Conservation (phyloP, 2,888 invertebrate genomes). For the Cepaea hortensis region DNA sequence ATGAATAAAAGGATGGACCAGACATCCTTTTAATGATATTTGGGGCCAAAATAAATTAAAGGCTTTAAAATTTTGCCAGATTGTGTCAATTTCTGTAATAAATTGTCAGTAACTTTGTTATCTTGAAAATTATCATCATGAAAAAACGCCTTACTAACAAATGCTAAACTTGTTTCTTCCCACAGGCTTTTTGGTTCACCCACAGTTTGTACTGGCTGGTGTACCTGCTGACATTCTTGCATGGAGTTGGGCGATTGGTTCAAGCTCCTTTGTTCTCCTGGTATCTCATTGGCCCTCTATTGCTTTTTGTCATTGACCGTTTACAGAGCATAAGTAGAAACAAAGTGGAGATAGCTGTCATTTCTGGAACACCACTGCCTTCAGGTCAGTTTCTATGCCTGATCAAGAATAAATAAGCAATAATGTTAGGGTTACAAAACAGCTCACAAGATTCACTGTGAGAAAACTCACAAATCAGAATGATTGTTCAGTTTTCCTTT, state of each 20-base stretch:
- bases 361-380: slow-evolving; percentile 80
- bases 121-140: background rate
- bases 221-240: slow-evolving; percentile 80
- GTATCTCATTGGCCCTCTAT: slow-evolving; percentile 80
- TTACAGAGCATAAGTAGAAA: slow-evolving; percentile 80
- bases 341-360: slow-evolving; percentile 80
- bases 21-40: too few relatives aligned
- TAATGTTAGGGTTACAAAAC: too few relatives aligned
- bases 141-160: background rate
- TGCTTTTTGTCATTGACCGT: slow-evolving; percentile 80
- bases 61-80: too few relatives aligned
- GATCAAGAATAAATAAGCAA: background rate
- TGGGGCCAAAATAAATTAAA: too few relatives aligned
- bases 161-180: background rate
- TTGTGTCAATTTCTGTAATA: too few relatives aligned
- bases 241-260: slow-evolving; percentile 80
- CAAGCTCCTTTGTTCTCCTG: slow-evolving; percentile 79
- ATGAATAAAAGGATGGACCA: too few relatives aligned
- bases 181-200: slow-evolving; percentile 80
- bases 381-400: slow-evolving; percentile 77
- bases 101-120: too few relatives aligned
- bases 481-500: too few relatives aligned
- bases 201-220: slow-evolving; percentile 80
- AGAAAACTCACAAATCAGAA: too few relatives aligned
- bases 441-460: too few relatives aligned